Evolutionary conservation across 2,113 vertebrate species (phyloP).

Genomic region (Aphelocoma coerulescens): DNA sequence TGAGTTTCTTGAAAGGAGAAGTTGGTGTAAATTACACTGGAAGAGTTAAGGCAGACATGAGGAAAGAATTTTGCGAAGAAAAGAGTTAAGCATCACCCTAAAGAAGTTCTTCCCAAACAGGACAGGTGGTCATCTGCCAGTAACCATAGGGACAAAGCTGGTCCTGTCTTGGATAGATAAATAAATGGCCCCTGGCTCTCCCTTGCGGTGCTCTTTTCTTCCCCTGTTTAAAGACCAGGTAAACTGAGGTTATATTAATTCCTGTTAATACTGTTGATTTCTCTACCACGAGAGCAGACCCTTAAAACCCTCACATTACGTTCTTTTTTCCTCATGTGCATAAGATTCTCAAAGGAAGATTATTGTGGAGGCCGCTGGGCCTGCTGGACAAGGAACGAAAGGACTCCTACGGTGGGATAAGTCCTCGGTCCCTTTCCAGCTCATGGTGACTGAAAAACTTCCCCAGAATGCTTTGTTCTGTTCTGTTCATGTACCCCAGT

Average conservation of each 20-base stretch:
- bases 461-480: no score
- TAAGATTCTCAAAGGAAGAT: background rate
- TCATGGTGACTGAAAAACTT: no score
- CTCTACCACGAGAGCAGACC: background rate
- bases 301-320: background rate
- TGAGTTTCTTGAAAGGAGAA: background rate
- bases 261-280: background rate
- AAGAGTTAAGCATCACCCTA: background rate
- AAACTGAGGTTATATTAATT: background rate
- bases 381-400: no score
- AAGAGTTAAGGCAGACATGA: background rate
- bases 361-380: background rate
- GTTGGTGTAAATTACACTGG: background rate
- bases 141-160: rapidly evolving
- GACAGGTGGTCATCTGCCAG: background rate
- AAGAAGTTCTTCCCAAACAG: background rate
- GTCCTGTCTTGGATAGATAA: background rate
- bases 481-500: no score
- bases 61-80: background rate
- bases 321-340: background rate
- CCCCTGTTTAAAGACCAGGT: background rate
- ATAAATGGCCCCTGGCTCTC: background rate
- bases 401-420: no score
- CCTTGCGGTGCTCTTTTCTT: background rate
- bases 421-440: no score